phyloP scores from a whole-genome alignment of 2,797 vertebrate genomes.

The Mormyrus hasselquistii region DNA sequence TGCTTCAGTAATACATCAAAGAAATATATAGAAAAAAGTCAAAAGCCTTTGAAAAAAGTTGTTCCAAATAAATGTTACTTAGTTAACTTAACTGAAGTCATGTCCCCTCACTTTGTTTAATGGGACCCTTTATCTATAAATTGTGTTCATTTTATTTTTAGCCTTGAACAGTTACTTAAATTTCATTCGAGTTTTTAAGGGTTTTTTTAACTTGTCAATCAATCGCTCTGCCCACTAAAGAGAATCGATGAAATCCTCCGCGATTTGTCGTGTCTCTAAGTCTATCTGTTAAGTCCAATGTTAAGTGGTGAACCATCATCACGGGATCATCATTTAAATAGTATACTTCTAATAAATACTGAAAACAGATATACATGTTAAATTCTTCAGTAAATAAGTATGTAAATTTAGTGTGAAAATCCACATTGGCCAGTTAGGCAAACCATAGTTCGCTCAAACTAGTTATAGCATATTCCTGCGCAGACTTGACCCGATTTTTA shows the following conservation, averaged over 20 bases:
- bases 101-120: neutral
- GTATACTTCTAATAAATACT: neutral
- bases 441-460: neutral
- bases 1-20: neutral
- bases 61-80: neutral
- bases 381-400: neutral
- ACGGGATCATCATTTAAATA: neutral
- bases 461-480: neutral
- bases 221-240: neutral
- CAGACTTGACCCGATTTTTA: neutral
- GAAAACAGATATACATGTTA: neutral
- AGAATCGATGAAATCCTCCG: neutral
- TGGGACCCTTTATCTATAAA: neutral
- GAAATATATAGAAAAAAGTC: neutral
- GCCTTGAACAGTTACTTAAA: neutral
- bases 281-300: neutral
- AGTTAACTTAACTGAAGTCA: neutral
- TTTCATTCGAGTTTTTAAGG: neutral
- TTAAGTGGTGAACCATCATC: neutral
- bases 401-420: neutral
- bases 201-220: neutral
- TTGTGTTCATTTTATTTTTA: neutral
- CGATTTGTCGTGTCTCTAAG: neutral
- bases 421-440: neutral
- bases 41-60: neutral